Evolutionary conservation across 2,797 vertebrate species (phyloP).

Genomic region (Cossypha polioptera): DNA sequence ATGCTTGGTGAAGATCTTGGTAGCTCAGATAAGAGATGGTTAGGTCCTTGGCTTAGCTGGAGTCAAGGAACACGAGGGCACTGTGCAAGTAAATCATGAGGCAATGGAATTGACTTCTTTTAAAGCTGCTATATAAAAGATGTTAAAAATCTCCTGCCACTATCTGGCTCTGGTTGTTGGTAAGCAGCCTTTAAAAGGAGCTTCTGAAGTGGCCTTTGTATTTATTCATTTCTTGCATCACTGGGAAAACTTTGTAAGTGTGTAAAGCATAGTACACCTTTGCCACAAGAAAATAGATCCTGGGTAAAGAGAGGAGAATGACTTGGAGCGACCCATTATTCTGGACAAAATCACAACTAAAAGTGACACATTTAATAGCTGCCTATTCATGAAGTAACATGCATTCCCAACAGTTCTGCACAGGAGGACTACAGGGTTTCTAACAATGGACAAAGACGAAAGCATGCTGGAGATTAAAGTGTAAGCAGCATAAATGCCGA

Average conservation of each 20-base stretch:
- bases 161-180: not conserved
- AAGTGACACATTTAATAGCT: not conserved
- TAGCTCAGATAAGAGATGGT: not conserved
- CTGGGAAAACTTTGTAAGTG: not conserved
- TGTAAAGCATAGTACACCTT: not conserved
- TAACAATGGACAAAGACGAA: not conserved
- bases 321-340: not conserved
- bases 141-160: not conserved
- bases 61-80: not conserved
- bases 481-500: not conserved
- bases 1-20: not conserved
- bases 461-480: not conserved
- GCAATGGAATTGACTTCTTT: not conserved
- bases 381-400: not conserved
- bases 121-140: not conserved
- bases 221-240: not conserved
- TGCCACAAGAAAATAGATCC: not conserved
- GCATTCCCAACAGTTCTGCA: not conserved
- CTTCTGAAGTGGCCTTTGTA: not conserved
- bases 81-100: not conserved
- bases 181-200: not conserved
- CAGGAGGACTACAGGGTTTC: not conserved
- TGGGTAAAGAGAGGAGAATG: not conserved
- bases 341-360: not conserved
- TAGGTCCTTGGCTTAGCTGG: not conserved